Conservation (phyloP, 2,888 invertebrate genomes). For the Pterostichus niger region DNA sequence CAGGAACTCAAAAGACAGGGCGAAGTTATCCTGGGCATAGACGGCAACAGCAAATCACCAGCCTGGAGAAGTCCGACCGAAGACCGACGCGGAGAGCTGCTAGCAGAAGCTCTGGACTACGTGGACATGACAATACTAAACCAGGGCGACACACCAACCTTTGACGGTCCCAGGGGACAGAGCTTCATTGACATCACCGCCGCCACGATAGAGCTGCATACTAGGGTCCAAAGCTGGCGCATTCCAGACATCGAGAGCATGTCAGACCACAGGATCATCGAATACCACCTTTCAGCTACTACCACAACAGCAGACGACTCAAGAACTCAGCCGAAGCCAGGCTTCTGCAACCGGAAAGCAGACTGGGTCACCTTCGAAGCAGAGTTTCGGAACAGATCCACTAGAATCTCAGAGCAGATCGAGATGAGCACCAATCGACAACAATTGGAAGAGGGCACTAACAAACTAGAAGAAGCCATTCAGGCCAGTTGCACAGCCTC, state of each 20-base stretch:
- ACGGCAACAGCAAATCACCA: conserved; percentile 53
- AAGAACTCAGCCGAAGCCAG: background rate
- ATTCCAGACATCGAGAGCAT: conserved; percentile 33
- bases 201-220: background rate
- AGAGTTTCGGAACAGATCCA: background rate
- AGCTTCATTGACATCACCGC: conserved; percentile 40
- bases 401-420: background rate
- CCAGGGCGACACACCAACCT: conserved; percentile 28
- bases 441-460: background rate
- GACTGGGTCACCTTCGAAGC: conserved; percentile 25
- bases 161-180: conserved; percentile 35
- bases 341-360: conserved; percentile 39
- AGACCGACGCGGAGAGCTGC: background rate
- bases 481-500: conserved; percentile 38
- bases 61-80: conserved; percentile 41
- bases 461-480: conserved; percentile 54
- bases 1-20: background rate
- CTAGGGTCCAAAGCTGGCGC: background rate
- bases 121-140: background rate
- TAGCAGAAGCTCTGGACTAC: background rate
- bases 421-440: background rate
- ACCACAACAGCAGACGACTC: background rate
- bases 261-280: conserved; percentile 22
- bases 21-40: conserved; percentile 19
- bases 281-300: background rate